These are phyloP conservation scores for Dendrolimus pini DNA, from an alignment of 2,888 invertebrate species.

Conservation along the genomic window DNA sequence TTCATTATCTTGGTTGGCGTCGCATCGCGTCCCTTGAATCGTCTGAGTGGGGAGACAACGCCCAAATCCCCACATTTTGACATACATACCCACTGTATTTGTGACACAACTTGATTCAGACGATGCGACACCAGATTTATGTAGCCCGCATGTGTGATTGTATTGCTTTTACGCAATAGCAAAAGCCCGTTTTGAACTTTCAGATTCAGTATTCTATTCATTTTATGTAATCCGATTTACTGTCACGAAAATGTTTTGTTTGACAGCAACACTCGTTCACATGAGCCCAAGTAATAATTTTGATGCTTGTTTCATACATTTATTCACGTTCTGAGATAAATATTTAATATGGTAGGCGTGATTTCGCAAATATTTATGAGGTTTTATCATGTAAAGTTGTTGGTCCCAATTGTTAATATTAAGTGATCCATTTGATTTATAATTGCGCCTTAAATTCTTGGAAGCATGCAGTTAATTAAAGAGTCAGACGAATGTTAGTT, in stretches of 20 bases:
- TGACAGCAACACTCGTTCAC: slow-evolving; percentile 1
- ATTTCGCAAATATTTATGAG: not conserved
- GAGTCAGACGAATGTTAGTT: slow-evolving; percentile 30
- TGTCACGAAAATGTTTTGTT: slow-evolving; percentile 12
- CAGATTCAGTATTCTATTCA: slow-evolving; percentile 19
- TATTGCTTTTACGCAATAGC: slow-evolving; percentile 51
- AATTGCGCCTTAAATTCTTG: not conserved
- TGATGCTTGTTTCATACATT: slow-evolving; percentile 1
- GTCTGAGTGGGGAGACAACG: slow-evolving; percentile 43
- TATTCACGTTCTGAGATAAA: slow-evolving; percentile 5
- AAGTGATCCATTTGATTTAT: not conserved
- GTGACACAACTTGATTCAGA: slow-evolving; percentile 55
- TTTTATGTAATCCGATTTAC: slow-evolving; percentile 26
- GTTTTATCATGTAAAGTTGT: not conserved
- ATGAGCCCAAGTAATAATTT: slow-evolving; percentile 5
- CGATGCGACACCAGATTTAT: slow-evolving; percentile 67
- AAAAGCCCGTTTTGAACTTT: slow-evolving; percentile 32
- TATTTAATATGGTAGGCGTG: not conserved
- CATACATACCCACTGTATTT: slow-evolving; percentile 66
- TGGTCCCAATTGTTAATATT: not conserved
- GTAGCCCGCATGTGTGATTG: slow-evolving; percentile 69
- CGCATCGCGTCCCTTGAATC: slow-evolving; percentile 41
- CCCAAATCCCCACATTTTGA: slow-evolving; percentile 72
- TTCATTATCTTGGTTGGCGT: slow-evolving; percentile 63
- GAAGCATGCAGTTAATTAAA: slow-evolving; percentile 12